Evolutionary conservation across 2,113 vertebrate genomes (phyloP).

Genomic region (Oceanodroma tethys): DNA sequence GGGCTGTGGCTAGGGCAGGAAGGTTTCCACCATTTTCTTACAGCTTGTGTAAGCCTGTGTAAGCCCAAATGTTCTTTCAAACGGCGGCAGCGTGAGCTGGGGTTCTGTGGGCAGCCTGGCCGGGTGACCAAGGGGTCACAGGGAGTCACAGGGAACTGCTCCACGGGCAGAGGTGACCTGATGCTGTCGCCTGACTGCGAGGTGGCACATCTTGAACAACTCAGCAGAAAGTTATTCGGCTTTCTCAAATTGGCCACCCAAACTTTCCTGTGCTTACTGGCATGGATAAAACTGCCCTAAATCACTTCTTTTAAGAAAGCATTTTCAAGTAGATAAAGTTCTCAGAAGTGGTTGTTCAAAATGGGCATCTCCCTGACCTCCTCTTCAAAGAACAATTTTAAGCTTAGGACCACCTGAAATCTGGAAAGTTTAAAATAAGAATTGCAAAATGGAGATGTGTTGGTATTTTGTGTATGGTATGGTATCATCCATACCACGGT

Average conservation of each 20-base stretch:
- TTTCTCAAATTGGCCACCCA: background rate
- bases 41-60: background rate
- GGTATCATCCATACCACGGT: too few species aligned
- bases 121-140: background rate
- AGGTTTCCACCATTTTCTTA: accelerated
- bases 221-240: background rate
- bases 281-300: background rate
- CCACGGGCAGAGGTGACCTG: too few species aligned
- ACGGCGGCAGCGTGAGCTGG: accelerated
- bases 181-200: background rate
- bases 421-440: background rate
- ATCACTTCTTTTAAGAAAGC: background rate
- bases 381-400: background rate
- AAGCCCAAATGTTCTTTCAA: background rate
- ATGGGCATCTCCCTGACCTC: background rate
- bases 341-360: background rate
- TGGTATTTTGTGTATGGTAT: background rate
- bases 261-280: background rate
- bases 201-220: background rate
- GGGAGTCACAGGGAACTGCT: background rate
- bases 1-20: background rate
- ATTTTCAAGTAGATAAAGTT: background rate
- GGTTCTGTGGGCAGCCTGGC: background rate
- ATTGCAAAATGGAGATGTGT: background rate
- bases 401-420: background rate